Evolutionary conservation across 92 coral and sea anemone genomes (phyloP).

Genomic region (Scolanthus callimorphus): DNA sequence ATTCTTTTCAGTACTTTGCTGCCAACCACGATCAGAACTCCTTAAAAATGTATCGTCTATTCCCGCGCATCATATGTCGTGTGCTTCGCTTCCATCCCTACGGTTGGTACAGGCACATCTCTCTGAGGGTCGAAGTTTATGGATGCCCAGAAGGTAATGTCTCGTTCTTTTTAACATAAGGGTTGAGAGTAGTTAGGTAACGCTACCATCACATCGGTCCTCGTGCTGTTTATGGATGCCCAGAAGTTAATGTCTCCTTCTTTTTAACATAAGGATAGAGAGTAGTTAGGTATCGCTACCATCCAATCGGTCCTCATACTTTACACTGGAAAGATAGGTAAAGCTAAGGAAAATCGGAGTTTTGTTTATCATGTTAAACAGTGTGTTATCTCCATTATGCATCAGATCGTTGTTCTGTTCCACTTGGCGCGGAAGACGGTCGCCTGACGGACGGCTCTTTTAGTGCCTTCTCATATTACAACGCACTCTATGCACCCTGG

Average conservation of each 20-base stretch:
- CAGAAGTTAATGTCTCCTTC: no score
- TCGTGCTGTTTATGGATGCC: no score
- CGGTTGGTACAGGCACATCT: constrained; percentile 54
- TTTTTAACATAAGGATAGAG: no score
- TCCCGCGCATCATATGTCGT: constrained; percentile 61
- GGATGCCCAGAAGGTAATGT: constrained; percentile 66
- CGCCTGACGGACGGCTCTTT: constrained; percentile 53
- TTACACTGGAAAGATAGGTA: no score
- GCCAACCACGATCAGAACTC: constrained; percentile 67
- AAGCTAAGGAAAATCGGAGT: no score
- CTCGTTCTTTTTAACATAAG: neutral
- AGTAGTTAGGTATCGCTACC: no score
- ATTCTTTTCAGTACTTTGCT: constrained; percentile 37
- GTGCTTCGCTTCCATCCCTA: constrained; percentile 65
- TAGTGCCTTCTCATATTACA: constrained; percentile 48
- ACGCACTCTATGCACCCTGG: constrained; percentile 51
- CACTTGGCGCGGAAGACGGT: constrained; percentile 70
- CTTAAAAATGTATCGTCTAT: constrained; percentile 50
- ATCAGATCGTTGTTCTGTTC: constrained; percentile 60
- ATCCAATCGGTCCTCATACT: no score
- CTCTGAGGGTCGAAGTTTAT: constrained; percentile 72
- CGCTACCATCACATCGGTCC: no score
- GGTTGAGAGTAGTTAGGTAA: neutral
- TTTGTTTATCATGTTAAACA: no score
- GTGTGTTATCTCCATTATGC: no score